Conservation (phyloP, 2,113 vertebrate species). For the Periophthalmodon schlosseri region DNA sequence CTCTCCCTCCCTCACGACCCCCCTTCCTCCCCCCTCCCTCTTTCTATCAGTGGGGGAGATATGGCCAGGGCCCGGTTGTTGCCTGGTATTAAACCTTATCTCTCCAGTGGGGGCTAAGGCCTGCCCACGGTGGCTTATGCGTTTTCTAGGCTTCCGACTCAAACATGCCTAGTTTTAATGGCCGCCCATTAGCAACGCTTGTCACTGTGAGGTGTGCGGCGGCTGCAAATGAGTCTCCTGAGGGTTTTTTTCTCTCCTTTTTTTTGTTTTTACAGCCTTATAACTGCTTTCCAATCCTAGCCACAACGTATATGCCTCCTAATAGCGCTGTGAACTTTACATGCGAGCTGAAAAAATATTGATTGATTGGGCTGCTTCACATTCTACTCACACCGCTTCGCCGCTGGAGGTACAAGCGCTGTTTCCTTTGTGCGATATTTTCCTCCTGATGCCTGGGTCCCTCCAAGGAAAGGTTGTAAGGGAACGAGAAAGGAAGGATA, state of each 20-base stretch:
- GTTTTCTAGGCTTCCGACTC: slow-evolving; percentile 59
- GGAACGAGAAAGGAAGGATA: slow-evolving; percentile 32
- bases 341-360: slow-evolving; percentile 26
- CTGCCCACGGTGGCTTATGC: slow-evolving; percentile 67
- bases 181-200: slow-evolving; percentile 64
- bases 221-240: slow-evolving; percentile 15
- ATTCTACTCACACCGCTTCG: slow-evolving; percentile 15
- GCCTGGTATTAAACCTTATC: slow-evolving; percentile 75
- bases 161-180: slow-evolving; percentile 71
- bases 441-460: slow-evolving; percentile 63
- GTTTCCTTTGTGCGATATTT: slow-evolving; percentile 70
- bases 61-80: slow-evolving; percentile 59
- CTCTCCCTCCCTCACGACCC: slow-evolving; percentile 28
- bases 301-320: slow-evolving; percentile 9
- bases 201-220: slow-evolving; percentile 32
- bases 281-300: slow-evolving; percentile 13
- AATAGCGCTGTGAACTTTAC: slow-evolving; percentile 34
- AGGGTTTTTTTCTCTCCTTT: slow-evolving; percentile 3
- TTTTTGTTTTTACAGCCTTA: slow-evolving; percentile 7
- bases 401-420: slow-evolving; percentile 29
- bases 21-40: slow-evolving; percentile 46
- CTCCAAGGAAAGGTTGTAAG: slow-evolving; percentile 46
- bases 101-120: slow-evolving; percentile 72
- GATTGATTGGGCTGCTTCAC: slow-evolving; percentile 31
- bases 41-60: slow-evolving; percentile 70